Base-by-base conservation (phyloP, 2,888 invertebrate species). In the Papilio elwesi region DNA sequence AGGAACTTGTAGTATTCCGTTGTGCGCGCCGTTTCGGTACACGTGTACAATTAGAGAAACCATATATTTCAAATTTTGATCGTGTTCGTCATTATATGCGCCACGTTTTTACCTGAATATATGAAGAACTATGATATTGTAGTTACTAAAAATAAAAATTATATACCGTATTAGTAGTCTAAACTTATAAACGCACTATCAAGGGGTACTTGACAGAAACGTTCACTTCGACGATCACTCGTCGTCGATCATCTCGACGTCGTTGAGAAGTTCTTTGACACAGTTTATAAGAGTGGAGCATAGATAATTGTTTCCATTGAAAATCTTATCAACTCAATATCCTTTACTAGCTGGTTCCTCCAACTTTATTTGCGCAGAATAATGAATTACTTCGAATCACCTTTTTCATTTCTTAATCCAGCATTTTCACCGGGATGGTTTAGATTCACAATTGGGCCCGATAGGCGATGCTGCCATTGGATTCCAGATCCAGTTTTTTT, bases 131-230 rank as follows among this genome's bases (percentile, higher is more conserved):
- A 26, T 4, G 2, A 26, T 26, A 26, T 26, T 26, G 26, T 26
- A 43, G 8, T 6, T 43, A 43, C 9, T 43, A 43, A 55, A 49
- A 68, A 68, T 70, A 75, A 70, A 8, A 6, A 59, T 43, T 43
- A 43, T 43, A 10, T n/a, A 13, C 4, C n/a, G 8, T 12, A 36
- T 11, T 13, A 55, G 38, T 57, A n/a, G 13, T 13, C 4, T 43
- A 38, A 43, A n/a, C 10, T 59, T 59, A 59, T 59, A 43, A 43
- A 43, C 15, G 36, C 26, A 36, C 10, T 62, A 62, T 62, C 59
- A 43, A 43, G 43, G 43, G 43, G 43, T 43, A 62, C 59, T 62
- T 62, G 43, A 43, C 57, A 36, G 59, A 62, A 62, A 62, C 43
- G 43, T 62, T 62, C 59, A 43, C 10, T 43, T 15, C 43, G 7